Base-by-base conservation (phyloP, 2,113 vertebrate species). In the Sinocyclocheilus anophthalmus region DNA sequence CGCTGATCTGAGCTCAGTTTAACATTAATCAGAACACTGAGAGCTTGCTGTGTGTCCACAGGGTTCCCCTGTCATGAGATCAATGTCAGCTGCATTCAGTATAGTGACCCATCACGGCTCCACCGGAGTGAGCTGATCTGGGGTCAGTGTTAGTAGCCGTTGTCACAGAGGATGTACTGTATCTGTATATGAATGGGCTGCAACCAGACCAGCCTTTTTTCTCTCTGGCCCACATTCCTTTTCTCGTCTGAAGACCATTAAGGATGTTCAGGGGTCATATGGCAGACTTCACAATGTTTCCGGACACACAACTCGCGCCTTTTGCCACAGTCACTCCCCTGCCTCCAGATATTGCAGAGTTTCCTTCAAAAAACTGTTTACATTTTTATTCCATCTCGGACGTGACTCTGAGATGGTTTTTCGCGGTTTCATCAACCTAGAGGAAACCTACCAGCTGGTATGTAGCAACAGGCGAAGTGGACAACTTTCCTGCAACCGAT, bases 121-220 rank as follows among this genome's bases (percentile, higher is more conserved):
- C 30, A 8, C 16, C 18, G 12, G 14, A 53, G 11, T 59, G 26
- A 55, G 24, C 73, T 14, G 73, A 65, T 39, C 22, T n/a, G 11
- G 26, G n/a, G 37, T 73, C 80, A 59, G 84, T 50, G 53, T 48
- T 12, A 76, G 20, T 13, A 6, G 0, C 33, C 1, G 30, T n/a
- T 67, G 3, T 42, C 67, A 88, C 84, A 88, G 84, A 86, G 42
- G 22, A 48, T n/a, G 75, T 78, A 55, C 81, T 88, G 84, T 88
- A 75, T 69, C 45, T 45, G 16, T 45, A 14, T 39, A 65, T 69
- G 42, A 48, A 26, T 45, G 33, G 24, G 30, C 85, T 86, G 88
- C 79, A 86, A 61, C 67, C 69, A 86, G 82, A 33, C 72, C 82
- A 81, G 88, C 61, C 76, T 84, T 84, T 80, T 30, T 69, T 85